Percentiles rank a stretch among this genome's conserved stretches.
phyloP scores from a whole-genome alignment of 2,113 vertebrate genomes.

The Nyctereutes procyonoides region DNA sequence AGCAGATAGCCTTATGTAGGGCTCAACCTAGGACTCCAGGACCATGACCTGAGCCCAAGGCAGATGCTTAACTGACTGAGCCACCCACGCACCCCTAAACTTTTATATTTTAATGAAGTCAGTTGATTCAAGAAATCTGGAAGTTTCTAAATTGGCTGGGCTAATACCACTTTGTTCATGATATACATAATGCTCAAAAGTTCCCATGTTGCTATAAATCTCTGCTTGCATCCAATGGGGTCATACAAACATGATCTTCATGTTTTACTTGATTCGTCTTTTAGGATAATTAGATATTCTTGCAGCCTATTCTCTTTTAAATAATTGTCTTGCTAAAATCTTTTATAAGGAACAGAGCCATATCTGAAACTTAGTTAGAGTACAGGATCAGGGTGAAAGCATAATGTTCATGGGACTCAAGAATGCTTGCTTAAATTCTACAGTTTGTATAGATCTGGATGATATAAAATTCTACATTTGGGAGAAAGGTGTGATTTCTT shows the following conservation, averaged over 20 bases:
- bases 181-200: not conserved
- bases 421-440: not conserved
- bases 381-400: not conserved
- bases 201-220: not conserved
- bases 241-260: not conserved
- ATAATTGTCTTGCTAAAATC: not conserved
- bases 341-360: not conserved
- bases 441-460: not conserved
- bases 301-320: not conserved
- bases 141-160: not conserved
- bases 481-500: not conserved
- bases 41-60: too few species aligned
- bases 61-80: too few species aligned
- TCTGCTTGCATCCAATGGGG: not conserved
- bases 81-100: too few species aligned
- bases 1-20: too few species aligned
- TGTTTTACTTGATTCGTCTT: not conserved
- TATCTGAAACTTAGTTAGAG: not conserved
- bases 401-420: not conserved
- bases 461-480: not conserved
- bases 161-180: not conserved
- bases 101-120: not conserved
- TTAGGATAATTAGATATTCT: not conserved
- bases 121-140: not conserved
- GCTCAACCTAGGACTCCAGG: too few species aligned